Conservation (phyloP, 2,888 invertebrate species). For the Napeogenes sylphis region DNA sequence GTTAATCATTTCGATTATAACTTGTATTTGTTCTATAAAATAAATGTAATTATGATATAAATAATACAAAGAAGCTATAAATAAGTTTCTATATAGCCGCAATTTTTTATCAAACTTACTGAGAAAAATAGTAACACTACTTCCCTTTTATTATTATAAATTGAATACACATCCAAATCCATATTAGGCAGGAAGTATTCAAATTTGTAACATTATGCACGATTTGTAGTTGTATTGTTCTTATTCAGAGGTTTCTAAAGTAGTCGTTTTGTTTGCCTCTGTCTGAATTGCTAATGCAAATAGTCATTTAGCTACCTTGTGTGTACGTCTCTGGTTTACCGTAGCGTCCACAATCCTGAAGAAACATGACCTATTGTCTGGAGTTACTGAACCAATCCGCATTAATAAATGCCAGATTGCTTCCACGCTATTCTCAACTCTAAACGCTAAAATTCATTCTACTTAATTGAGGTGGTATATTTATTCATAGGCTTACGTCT, state of each 20-base stretch:
- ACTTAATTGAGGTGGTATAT: slow-evolving; percentile 10
- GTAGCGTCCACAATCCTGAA: slow-evolving; percentile 47
- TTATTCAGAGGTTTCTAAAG: slow-evolving; percentile 50
- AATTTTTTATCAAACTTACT: no score
- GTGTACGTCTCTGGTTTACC: slow-evolving; percentile 41
- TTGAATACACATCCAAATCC: no score
- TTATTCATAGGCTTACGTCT: slow-evolving; percentile 7
- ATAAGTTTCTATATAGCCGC: no score
- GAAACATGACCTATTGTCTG: slow-evolving; percentile 56
- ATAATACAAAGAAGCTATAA: no score
- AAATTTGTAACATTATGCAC: slow-evolving; percentile 32
- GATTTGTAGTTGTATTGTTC: slow-evolving; percentile 39
- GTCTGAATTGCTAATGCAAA: slow-evolving; percentile 57
- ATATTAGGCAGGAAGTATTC: neutral
- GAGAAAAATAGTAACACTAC: no score
- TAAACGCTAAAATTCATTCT: slow-evolving; percentile 20
- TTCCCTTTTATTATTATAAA: no score
- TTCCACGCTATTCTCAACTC: slow-evolving; percentile 34
- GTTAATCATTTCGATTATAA: no score
- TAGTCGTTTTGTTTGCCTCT: slow-evolving; percentile 54
- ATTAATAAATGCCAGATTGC: slow-evolving; percentile 59
- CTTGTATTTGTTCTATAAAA: no score
- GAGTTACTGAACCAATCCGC: slow-evolving; percentile 50
- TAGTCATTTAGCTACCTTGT: slow-evolving; percentile 53
- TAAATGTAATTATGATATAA: no score